Evolutionary conservation across 2,113 vertebrate genomes (phyloP).

Genomic region (Rhea pennata): DNA sequence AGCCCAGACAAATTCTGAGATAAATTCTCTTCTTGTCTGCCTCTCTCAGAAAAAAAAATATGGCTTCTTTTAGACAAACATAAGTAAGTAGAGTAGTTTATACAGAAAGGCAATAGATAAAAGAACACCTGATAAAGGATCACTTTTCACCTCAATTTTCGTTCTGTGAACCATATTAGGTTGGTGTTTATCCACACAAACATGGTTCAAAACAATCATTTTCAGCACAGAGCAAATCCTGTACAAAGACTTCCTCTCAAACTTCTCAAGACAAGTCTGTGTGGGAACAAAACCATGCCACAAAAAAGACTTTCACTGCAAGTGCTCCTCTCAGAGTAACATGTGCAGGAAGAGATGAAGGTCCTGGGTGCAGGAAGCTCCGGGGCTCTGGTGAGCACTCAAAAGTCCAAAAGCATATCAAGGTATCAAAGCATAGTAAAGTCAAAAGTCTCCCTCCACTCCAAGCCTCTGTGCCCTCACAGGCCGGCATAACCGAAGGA

Average conservation of each 20-base stretch:
- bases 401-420: not conserved
- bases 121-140: not conserved
- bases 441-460: not conserved
- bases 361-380: not conserved
- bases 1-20: conserved; percentile 1
- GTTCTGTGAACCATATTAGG: not conserved
- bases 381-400: not conserved
- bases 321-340: not conserved
- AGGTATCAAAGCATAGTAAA: not conserved
- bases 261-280: not conserved
- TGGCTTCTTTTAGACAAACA: not conserved
- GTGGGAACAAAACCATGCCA: not conserved
- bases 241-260: not conserved
- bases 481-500: not conserved
- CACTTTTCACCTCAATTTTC: not conserved
- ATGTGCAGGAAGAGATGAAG: not conserved
- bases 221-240: not conserved
- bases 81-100: not conserved
- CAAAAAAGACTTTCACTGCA: not conserved
- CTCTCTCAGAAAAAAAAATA: not conserved
- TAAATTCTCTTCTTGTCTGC: not conserved
- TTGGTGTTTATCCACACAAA: not conserved
- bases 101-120: not conserved
- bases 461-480: not conserved
- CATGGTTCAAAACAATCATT: not conserved